phyloP scores from a whole-genome alignment of 2,888 invertebrate genomes.

The Elegia similella region DNA sequence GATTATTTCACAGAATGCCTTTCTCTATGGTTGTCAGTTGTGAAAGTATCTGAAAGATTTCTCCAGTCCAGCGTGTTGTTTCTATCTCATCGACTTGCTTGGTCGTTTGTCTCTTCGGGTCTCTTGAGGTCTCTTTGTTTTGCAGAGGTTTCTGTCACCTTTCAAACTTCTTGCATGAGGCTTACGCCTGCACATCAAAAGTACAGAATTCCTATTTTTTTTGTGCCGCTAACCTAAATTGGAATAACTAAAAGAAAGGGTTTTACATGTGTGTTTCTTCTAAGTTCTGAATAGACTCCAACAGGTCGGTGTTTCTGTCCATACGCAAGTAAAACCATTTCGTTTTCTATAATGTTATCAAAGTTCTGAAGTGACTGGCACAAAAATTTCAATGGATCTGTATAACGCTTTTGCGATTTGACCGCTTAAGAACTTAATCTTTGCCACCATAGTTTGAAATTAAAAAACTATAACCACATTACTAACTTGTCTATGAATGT shows the following conservation, averaged over 20 bases:
- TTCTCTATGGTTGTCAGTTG: constrained; percentile 20
- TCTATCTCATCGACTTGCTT: constrained; percentile 44
- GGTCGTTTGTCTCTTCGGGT: constrained; percentile 44
- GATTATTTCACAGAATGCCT: constrained; percentile 26
- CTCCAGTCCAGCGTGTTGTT: constrained; percentile 62
- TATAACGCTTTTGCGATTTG: constrained; percentile 18
- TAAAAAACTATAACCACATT: constrained; percentile 20
- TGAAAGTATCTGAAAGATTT: constrained; percentile 25
- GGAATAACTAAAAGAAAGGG: too few species aligned
- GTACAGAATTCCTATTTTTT: too few species aligned
- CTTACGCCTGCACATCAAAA: constrained; percentile 10
- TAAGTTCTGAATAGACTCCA: too few species aligned
- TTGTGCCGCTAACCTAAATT: too few species aligned
- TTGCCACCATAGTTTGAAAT: constrained; percentile 15
- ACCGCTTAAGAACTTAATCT: constrained; percentile 12
- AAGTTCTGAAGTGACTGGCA: too few species aligned
- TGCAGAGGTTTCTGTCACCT: constrained; percentile 36
- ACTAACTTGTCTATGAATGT: constrained; percentile 52
- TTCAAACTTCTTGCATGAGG: constrained; percentile 13
- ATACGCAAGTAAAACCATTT: too few species aligned
- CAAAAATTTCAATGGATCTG: too few species aligned
- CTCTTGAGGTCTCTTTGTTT: constrained; percentile 47
- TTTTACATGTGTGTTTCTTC: too few species aligned
- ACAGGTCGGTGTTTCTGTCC: too few species aligned
- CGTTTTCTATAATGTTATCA: too few species aligned